A percentile compares a stretch with the other conserved stretches of the same genome.
These are phyloP conservation scores for Pogonus chalceus DNA, from an alignment of 1,140 invertebrate species.

Conservation along the genomic window DNA sequence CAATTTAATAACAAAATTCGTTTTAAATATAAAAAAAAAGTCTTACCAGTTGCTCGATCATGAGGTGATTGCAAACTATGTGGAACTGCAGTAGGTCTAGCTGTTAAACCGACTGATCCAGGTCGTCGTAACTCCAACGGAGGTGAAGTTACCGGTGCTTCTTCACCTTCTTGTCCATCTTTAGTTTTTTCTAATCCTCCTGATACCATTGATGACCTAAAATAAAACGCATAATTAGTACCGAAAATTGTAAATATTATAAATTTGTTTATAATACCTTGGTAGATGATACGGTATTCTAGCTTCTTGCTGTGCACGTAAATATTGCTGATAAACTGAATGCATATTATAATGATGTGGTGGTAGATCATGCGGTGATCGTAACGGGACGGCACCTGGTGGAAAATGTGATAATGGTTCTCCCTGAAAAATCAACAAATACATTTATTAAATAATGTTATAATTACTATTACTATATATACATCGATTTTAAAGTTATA, in stretches of 20 bases:
- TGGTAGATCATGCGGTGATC: slow-evolving; percentile 26
- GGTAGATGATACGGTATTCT: slow-evolving; percentile 24
- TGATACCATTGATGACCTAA: slow-evolving; percentile 42
- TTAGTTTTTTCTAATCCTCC: slow-evolving; percentile 29
- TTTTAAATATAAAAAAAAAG: slow-evolving; percentile 8
- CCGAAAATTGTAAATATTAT: not conserved
- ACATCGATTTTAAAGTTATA: not conserved
- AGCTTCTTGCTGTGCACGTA: slow-evolving; percentile 39
- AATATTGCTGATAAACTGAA: slow-evolving; percentile 60
- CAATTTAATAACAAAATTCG: no score
- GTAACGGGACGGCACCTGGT: slow-evolving; percentile 27
- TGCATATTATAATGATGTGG: slow-evolving; percentile 44
- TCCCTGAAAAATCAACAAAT: slow-evolving; percentile 41
- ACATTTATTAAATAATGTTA: slow-evolving; percentile 6
- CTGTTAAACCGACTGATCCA: slow-evolving; percentile 28
- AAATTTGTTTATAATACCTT: slow-evolving; percentile 28
- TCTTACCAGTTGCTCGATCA: slow-evolving; percentile 60
- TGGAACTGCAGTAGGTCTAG: slow-evolving; percentile 35
- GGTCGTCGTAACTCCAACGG: slow-evolving; percentile 59
- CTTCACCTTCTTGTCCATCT: slow-evolving; percentile 43
- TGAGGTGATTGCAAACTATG: slow-evolving; percentile 55
- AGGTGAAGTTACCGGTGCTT: slow-evolving; percentile 46
- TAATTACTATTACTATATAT: not conserved
- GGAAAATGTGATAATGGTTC: slow-evolving; percentile 41
- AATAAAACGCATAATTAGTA: slow-evolving; percentile 3